Evolutionary conservation across 2,888 invertebrate genomes (phyloP).

Genomic region (Anticlea derivata): DNA sequence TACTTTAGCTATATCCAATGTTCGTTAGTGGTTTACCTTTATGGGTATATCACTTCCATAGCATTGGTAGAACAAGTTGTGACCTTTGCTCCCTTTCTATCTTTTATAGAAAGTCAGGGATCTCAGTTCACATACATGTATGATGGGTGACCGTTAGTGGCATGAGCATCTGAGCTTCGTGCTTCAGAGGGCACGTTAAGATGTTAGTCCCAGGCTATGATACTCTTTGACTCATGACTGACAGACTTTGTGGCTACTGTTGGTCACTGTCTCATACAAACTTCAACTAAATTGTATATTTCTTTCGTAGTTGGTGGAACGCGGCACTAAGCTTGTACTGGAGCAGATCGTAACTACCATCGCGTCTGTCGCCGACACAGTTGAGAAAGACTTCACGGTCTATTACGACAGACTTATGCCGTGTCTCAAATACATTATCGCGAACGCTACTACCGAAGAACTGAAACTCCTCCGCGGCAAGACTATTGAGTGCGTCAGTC

Average conservation of each 20-base stretch:
- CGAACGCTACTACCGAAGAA: slow-evolving; percentile 94
- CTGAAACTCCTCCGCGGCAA: slow-evolving; percentile 97
- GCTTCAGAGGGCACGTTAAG: too few relatives aligned
- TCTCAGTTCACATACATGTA: slow-evolving; percentile 74
- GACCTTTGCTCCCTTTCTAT: slow-evolving; percentile 72
- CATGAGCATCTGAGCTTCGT: too few relatives aligned
- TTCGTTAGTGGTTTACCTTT: slow-evolving; percentile 75
- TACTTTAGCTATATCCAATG: slow-evolving; percentile 57
- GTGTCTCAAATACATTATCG: slow-evolving; percentile 97
- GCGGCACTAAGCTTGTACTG: slow-evolving; percentile 97
- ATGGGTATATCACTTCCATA: slow-evolving; percentile 75
- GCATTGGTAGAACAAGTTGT: slow-evolving; percentile 75
- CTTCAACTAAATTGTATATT: neutral
- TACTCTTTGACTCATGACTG: too few relatives aligned
- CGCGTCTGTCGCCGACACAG: slow-evolving; percentile 98
- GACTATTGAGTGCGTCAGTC: slow-evolving; percentile 99
- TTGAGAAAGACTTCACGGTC: slow-evolving; percentile 96
- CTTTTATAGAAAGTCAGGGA: slow-evolving; percentile 67
- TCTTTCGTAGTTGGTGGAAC: slow-evolving; percentile 88
- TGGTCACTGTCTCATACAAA: too few relatives aligned
- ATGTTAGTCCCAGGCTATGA: too few relatives aligned
- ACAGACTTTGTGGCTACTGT: too few relatives aligned
- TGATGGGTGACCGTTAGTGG: too few relatives aligned
- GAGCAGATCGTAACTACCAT: slow-evolving; percentile 99
- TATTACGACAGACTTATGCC: slow-evolving; percentile 98